These are phyloP conservation scores for Steinernema khuongi DNA, from an alignment of 1,140 invertebrate species.

Conservation along the genomic window DNA sequence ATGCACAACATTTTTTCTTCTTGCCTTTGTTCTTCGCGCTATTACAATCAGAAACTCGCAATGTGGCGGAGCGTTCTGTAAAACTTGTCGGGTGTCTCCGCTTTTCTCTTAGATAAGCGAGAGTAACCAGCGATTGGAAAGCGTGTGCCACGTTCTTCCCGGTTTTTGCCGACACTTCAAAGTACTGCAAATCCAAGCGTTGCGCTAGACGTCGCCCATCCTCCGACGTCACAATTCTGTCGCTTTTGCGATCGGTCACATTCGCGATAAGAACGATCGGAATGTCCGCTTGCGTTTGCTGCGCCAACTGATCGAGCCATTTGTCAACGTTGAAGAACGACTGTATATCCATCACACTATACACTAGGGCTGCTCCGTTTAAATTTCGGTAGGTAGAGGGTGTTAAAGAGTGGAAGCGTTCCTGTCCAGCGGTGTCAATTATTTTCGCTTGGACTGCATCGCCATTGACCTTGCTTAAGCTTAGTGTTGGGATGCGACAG, in stretches of 20 bases:
- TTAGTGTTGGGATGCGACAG: too few species aligned
- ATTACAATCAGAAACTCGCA: too few species aligned
- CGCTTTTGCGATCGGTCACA: not conserved
- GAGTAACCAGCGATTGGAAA: not conserved
- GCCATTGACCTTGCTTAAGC: not conserved
- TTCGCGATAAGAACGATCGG: not conserved
- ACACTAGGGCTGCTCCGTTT: not conserved
- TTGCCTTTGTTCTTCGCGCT: too few species aligned
- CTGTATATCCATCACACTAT: not conserved
- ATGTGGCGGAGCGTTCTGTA: too few species aligned
- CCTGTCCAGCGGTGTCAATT: not conserved
- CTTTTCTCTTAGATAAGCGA: not conserved
- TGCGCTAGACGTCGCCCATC: not conserved
- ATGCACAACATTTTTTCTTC: too few species aligned
- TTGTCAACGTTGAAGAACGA: not conserved
- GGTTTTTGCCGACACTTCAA: slow-evolving; percentile 4
- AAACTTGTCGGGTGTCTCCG: not conserved
- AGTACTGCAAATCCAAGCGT: not conserved
- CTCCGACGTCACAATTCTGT: not conserved
- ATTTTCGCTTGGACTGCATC: not conserved
- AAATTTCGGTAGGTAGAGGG: not conserved
- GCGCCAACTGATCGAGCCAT: not conserved
- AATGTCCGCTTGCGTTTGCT: not conserved
- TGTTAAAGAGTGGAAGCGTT: not conserved
- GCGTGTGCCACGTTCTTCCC: not conserved